Conservation (phyloP, 2,797 vertebrate species). For the Propithecus deckenii region DNA sequence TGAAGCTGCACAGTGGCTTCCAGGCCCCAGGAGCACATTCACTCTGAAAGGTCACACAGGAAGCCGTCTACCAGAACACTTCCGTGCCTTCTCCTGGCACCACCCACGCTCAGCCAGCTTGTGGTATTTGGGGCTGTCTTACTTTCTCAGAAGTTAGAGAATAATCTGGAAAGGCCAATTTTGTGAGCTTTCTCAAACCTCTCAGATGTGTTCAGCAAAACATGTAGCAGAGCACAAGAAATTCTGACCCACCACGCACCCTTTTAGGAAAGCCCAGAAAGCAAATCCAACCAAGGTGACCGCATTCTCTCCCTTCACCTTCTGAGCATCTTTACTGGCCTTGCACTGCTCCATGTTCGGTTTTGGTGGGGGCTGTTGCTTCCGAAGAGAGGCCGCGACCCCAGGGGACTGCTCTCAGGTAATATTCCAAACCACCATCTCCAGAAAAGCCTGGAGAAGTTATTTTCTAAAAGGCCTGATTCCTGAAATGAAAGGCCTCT, state of each 20-base stretch:
- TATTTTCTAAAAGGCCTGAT: neutral
- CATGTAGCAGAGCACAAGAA: neutral
- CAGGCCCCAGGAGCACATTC: neutral
- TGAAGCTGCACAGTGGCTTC: neutral
- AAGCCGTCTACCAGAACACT: neutral
- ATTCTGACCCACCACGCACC: neutral
- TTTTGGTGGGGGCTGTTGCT: neutral
- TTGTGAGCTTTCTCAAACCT: neutral
- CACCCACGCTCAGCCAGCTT: slow-evolving; percentile 52
- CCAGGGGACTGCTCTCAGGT: neutral
- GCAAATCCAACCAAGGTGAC: neutral
- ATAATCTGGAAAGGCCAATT: neutral
- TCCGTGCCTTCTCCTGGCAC: neutral
- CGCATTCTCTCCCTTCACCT: neutral
- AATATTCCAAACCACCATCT: neutral
- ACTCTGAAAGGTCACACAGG: neutral
- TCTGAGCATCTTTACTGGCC: neutral
- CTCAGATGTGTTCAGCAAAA: neutral
- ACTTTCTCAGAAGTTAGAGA: slow-evolving; percentile 34
- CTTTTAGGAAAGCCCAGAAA: neutral
- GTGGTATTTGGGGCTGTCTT: slow-evolving; percentile 54
- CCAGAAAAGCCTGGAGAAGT: neutral
- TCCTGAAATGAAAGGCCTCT: neutral
- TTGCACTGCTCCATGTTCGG: neutral
- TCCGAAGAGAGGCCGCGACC: neutral